Evolutionary conservation across 2,888 invertebrate genomes (phyloP).

Genomic region (Cephus spinipes): DNA sequence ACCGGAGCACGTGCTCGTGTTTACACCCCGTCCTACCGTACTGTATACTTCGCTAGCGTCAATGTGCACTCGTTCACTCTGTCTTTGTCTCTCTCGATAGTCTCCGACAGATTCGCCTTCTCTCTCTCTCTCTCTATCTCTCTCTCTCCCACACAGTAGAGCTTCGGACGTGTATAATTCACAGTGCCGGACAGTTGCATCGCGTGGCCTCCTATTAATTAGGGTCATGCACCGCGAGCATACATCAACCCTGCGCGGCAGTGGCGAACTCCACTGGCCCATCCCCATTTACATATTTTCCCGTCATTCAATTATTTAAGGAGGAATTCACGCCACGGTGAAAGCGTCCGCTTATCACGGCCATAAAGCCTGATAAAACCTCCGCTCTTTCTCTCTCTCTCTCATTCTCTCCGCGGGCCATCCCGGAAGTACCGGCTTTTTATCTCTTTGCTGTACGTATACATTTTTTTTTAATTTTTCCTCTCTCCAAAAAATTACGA

Average conservation of each 20-base stretch:
- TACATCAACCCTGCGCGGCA: conserved; percentile 56
- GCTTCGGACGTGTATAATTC: conserved; percentile 50
- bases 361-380: conserved; percentile 20
- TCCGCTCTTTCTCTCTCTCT: conserved; percentile 3
- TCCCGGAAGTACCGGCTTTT: conserved; percentile 16
- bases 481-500: background rate
- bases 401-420: conserved; percentile 8
- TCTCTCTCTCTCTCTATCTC: conserved; percentile 29
- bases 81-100: conserved; percentile 24
- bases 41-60: conserved; percentile 5
- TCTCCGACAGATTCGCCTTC: conserved; percentile 15
- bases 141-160: conserved; percentile 18
- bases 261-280: conserved; percentile 31
- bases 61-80: conserved; percentile 8
- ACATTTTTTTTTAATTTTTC: background rate
- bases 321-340: conserved; percentile 18
- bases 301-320: conserved; percentile 39
- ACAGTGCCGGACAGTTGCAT: conserved; percentile 61
- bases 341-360: conserved; percentile 42
- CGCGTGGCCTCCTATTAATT: conserved; percentile 65
- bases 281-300: conserved; percentile 48
- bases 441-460: conserved; percentile 10
- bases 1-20: conserved; percentile 41
- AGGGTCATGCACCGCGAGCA: conserved; percentile 63
- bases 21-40: conserved; percentile 32